phyloP scores from a whole-genome alignment of 2,113 vertebrate genomes.

The Phainopepla nitens region DNA sequence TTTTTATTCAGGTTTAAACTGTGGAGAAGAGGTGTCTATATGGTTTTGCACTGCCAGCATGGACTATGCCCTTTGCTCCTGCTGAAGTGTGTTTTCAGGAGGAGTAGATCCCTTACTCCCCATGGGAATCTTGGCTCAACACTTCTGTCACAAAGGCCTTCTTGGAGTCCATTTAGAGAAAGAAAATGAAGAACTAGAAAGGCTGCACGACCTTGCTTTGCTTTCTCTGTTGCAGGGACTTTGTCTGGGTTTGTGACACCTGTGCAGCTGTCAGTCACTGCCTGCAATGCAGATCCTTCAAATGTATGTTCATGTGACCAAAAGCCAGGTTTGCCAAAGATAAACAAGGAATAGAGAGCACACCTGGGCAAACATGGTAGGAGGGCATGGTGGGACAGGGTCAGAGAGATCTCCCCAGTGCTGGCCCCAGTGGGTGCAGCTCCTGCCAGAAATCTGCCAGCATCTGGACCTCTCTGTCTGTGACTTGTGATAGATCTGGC shows the following conservation, averaged over 20 bases:
- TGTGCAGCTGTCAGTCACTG: not conserved
- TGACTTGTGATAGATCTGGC: not conserved
- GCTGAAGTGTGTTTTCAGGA: not conserved
- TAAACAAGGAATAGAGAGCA: not conserved
- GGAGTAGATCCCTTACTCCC: not conserved
- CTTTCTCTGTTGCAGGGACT: not conserved
- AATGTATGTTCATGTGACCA: not conserved
- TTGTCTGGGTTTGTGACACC: not conserved
- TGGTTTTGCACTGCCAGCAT: not conserved
- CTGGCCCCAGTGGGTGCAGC: not conserved
- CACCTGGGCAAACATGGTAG: slow-evolving; percentile 32
- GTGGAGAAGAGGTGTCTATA: not conserved
- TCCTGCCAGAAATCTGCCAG: not conserved
- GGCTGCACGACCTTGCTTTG: not conserved
- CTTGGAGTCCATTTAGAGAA: not conserved
- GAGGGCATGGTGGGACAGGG: not conserved
- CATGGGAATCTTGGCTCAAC: not conserved
- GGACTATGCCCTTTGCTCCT: not conserved
- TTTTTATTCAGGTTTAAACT: not conserved
- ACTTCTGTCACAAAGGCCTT: not conserved
- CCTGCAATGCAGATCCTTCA: not conserved
- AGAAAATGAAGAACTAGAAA: not conserved
- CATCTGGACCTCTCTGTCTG: not conserved
- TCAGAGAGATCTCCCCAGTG: slow-evolving; percentile 23
- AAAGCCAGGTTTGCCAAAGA: not conserved